Conservation (phyloP, 2,888 invertebrate species). For the Globia sparganii region DNA sequence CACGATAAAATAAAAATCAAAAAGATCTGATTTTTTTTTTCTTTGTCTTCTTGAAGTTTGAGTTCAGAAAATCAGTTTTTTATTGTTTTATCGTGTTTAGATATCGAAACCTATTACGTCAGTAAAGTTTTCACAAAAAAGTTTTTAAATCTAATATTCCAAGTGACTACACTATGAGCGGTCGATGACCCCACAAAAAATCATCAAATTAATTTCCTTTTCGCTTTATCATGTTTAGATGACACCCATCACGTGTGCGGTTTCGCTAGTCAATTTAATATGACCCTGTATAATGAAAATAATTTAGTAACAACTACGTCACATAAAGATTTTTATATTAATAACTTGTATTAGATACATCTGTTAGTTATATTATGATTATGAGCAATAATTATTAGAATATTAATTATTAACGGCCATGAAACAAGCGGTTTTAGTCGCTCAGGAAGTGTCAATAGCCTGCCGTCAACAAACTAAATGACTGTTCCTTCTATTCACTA, state of each 20-base stretch:
- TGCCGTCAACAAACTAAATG: background rate
- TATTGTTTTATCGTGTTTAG: too few relatives aligned
- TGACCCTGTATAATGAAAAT: constrained; percentile 48
- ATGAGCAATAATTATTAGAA: constrained; percentile 53
- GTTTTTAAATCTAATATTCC: too few relatives aligned
- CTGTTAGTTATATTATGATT: constrained; percentile 51
- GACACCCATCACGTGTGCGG: background rate
- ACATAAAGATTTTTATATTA: constrained; percentile 47
- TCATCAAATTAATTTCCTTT: background rate
- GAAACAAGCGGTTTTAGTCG: constrained; percentile 50
- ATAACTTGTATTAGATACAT: constrained; percentile 65
- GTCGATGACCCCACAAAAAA: too few relatives aligned
- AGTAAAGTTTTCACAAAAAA: too few relatives aligned
- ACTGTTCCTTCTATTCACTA: constrained; percentile 28
- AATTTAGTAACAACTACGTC: constrained; percentile 59
- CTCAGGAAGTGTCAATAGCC: background rate
- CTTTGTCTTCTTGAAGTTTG: too few relatives aligned
- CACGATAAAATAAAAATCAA: background rate
- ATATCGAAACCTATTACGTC: too few relatives aligned
- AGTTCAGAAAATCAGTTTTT: too few relatives aligned
- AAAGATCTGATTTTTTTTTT: background rate
- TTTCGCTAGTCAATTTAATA: background rate
- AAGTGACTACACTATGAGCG: too few relatives aligned
- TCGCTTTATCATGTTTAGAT: too few relatives aligned
- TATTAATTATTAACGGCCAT: constrained; percentile 35